Percentiles rank a stretch among this genome's conserved stretches.
Evolutionary conservation across 2,113 vertebrate species (phyloP).

Genomic region (Notarius lentiginosus): DNA sequence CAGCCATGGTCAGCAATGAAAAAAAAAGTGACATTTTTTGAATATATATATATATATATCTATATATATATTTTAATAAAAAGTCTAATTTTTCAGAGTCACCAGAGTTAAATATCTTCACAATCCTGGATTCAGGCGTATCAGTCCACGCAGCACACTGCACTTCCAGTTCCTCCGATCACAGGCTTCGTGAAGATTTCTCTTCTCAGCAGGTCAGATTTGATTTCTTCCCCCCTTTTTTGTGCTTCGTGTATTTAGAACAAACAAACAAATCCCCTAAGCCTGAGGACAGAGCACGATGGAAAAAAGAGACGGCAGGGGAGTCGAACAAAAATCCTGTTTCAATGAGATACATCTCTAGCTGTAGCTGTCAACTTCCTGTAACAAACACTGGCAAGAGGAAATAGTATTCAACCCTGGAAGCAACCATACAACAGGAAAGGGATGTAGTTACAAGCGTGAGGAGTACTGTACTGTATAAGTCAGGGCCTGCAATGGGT

Average conservation of each 20-base stretch:
- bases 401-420: neutral
- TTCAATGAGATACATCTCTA: conserved; percentile 25
- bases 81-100: too few species aligned
- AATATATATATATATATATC: too few species aligned
- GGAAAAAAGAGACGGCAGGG: conserved; percentile 4
- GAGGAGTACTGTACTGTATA: neutral
- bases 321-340: conserved; percentile 10
- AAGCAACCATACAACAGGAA: neutral
- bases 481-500: neutral
- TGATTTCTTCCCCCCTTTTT: conserved; percentile 24
- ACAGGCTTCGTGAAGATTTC: conserved; percentile 23
- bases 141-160: neutral
- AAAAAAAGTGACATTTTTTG: too few species aligned
- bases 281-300: conserved; percentile 8
- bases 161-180: conserved; percentile 8
- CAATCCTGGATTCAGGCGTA: neutral
- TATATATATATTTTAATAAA: too few species aligned
- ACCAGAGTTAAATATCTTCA: neutral
- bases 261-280: conserved; percentile 40
- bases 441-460: neutral
- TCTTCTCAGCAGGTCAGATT: conserved; percentile 29
- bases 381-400: conserved; percentile 5
- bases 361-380: neutral
- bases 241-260: conserved; percentile 30
- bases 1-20: too few species aligned